phyloP scores from a whole-genome alignment of 2,113 vertebrate species.

The Myanophis thanlyinensis region DNA sequence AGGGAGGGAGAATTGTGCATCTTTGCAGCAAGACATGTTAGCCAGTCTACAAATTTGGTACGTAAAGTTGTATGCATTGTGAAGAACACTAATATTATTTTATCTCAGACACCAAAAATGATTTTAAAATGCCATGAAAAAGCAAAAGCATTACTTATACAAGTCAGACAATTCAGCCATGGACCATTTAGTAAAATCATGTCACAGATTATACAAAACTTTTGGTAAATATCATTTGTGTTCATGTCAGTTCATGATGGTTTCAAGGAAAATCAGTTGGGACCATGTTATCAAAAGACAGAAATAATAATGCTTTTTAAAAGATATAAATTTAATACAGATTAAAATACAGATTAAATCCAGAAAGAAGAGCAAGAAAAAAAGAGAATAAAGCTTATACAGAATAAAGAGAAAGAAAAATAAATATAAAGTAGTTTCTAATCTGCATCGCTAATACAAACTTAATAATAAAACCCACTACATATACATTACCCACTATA shows the following conservation, averaged over 20 bases:
- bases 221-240: not conserved
- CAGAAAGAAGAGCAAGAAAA: not conserved
- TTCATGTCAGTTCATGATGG: slow-evolving; percentile 2
- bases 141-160: not conserved
- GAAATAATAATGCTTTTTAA: not conserved
- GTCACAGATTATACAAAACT: not conserved
- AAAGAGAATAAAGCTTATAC: not conserved
- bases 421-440: not conserved
- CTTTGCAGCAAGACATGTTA: not conserved
- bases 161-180: not conserved
- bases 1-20: not conserved
- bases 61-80: not conserved
- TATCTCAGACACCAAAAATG: not conserved
- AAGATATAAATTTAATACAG: not conserved
- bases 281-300: slow-evolving; percentile 24
- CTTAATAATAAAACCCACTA: not conserved
- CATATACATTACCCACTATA: not conserved
- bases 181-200: not conserved
- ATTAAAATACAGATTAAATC: not conserved
- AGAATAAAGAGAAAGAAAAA: not conserved
- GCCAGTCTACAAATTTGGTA: not conserved
- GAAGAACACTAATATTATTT: not conserved
- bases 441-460: not conserved
- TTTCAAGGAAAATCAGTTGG: slow-evolving; percentile 24
- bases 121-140: not conserved